Evolutionary conservation across 2,888 invertebrate species (phyloP), one percentile per base, ranked within the genome.

Genomic region (Campoplex capitator): DNA sequence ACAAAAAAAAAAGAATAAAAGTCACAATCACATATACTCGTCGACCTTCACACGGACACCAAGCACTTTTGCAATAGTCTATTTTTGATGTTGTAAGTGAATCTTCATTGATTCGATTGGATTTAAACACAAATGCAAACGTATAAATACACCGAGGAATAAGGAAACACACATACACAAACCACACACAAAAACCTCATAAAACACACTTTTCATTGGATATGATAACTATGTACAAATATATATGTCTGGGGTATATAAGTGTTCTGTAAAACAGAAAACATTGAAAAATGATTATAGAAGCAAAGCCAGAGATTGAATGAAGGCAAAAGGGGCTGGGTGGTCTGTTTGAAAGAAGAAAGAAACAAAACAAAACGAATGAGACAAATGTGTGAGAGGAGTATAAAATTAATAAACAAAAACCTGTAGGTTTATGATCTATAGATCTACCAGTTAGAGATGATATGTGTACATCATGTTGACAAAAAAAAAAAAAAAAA

Each of bases 31-130:
- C 54, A 68, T 18, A 45, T 79, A 83, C 68, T 80, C 68, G 28
- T 56, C 28, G 62, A 62, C 45, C n/a, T 51, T 81, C 81, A 86
- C 79, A 71, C 65, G 67, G 38, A 91, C 89, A 91, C 91, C 91
- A 91, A 92, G 92, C 93, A 93, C 93, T 92, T 91, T 92, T 92
- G 92, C 93, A 93, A 93, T 93, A 93, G 93, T 93, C 92, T 93
- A 93, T 93, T 93, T 93, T 93, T 93, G 93, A 93, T 93, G 93
- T 93, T 91, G 93, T 93, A 92, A 92, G 91, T 92, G 93, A 93
- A 93, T 92, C 92, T 89, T 90, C 89, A 89, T 89, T 91, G 91
- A 92, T 92, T 93, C 91, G 89, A 91, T 93, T 92, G 92, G 90
- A 90, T 93, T 92, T 90, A 32, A 91, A 90, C 89, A 90, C 81